Evolutionary conservation across 2,888 invertebrate species (phyloP), one percentile per base, ranked within the genome.

Genomic region (Drosophila limbata): DNA sequence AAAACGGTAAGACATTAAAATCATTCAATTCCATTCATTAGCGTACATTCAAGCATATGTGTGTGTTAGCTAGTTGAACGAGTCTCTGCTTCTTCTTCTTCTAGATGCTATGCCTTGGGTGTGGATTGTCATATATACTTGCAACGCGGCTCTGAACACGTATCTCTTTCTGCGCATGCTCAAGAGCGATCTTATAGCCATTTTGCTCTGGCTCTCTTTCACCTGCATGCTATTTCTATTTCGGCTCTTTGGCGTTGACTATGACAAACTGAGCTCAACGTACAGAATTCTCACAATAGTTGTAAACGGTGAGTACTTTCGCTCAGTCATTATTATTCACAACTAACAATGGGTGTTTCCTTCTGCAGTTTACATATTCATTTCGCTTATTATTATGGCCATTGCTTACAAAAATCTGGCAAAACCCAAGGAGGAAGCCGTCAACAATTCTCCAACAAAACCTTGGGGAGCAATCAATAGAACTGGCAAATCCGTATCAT

Each of bases 121-220:
- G 33, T 59, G 31, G 53, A 31, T 39, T n/a, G 10, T 3, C 2
- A 1, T 19, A 2, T 55, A 61, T 47, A 17, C 15, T 0, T 4
- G 42, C 1, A 44, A 52, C 42, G 8, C 48, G n/a, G 9, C 44
- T 17, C n/a, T 57, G 4, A 69, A 69, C 10, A 11, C 13, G 0
- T 25, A 13, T 28, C 33, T 69, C 19, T 63, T 44, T 5, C 2
- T n/a, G 13, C 19, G 69, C 9, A n/a, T 72, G 9, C 6, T 25
- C 0, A 47, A 48, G 11, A 28, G 37, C 51, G 47, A 53, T 61
- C 42, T 8, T 1, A 3, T 35, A 4, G 21, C 9, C 39, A 31
- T 57, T 3, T 6, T 28, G 19, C 0, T 57, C 5, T 61, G 51
- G 60, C n/a, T 73, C 11, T 1, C n/a, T 11, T 37, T 37, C 3